Conservation (phyloP, 2,888 invertebrate genomes). For the Lochmaea capreae region DNA sequence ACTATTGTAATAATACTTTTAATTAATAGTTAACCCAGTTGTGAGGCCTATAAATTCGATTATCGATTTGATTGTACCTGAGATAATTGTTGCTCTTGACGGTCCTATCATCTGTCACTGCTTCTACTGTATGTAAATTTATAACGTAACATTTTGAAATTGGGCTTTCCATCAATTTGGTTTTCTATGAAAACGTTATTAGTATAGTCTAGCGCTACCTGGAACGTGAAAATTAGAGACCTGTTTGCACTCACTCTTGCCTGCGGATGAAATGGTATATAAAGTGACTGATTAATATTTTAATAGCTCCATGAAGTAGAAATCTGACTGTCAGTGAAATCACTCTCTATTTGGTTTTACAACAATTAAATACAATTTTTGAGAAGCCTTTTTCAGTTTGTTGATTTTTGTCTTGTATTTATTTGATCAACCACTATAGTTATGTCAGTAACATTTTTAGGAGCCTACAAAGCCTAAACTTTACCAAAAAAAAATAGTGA, state of each 20-base stretch:
- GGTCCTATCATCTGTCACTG: neutral
- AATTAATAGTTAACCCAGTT: no score
- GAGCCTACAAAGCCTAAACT: no score
- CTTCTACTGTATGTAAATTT: neutral
- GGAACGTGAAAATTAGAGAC: conserved; percentile 8
- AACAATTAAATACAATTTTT: no score
- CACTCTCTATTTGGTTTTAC: neutral
- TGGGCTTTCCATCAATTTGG: conserved; percentile 3
- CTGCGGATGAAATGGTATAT: conserved; percentile 10
- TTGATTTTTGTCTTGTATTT: no score
- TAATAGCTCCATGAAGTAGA: conserved; percentile 9
- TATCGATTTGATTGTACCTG: neutral
- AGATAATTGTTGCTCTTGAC: neutral
- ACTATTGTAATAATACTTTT: no score
- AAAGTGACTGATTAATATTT: conserved; percentile 22
- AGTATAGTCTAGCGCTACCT: conserved; percentile 12
- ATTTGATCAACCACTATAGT: no score
- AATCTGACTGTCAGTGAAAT: conserved; percentile 13
- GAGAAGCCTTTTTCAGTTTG: no score
- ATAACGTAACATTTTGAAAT: neutral
- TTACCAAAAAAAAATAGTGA: no score
- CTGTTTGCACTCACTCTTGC: neutral
- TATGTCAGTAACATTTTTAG: no score
- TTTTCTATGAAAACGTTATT: conserved; percentile 8
- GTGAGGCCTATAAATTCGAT: neutral